phyloP scores from a whole-genome alignment of 2,113 vertebrate genomes.

The Todiramphus saurophagus region DNA sequence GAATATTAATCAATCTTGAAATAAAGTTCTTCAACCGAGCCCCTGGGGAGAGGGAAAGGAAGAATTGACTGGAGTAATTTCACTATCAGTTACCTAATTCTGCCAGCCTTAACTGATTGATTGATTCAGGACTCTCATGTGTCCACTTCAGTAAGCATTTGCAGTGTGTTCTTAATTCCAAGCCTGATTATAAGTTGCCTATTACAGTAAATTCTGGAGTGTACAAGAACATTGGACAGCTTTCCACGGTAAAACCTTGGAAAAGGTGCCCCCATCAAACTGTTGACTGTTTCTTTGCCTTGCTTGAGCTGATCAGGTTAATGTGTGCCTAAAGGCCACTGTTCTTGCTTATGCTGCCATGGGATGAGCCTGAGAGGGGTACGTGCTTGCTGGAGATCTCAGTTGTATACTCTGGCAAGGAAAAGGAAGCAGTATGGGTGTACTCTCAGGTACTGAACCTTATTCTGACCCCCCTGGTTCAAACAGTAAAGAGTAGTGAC shows the following conservation, averaged over 20 bases:
- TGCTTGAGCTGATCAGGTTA: background rate
- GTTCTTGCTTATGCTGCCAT: background rate
- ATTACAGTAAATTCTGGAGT: background rate
- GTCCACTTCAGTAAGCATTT: background rate
- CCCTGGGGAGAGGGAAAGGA: background rate
- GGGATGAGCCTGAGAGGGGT: background rate
- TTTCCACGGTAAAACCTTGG: background rate
- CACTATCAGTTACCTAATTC: background rate
- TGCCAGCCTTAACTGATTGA: background rate
- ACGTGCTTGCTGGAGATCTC: background rate
- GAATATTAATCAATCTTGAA: background rate
- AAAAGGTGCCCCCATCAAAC: background rate
- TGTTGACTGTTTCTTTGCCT: background rate
- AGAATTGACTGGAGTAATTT: background rate
- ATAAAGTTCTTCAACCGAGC: background rate
- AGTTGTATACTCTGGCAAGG: background rate
- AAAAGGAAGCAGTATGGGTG: background rate
- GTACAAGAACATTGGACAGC: background rate
- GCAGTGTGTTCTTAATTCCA: background rate
- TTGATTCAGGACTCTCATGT: background rate
- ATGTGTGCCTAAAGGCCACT: background rate
- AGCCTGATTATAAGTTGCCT: background rate
- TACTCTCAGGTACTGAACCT: background rate
- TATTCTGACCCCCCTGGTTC: background rate
- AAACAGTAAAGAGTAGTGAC: background rate